Evolutionary conservation across 1,140 invertebrate genomes (phyloP).

Genomic region (Akabosia matsudoensis): DNA sequence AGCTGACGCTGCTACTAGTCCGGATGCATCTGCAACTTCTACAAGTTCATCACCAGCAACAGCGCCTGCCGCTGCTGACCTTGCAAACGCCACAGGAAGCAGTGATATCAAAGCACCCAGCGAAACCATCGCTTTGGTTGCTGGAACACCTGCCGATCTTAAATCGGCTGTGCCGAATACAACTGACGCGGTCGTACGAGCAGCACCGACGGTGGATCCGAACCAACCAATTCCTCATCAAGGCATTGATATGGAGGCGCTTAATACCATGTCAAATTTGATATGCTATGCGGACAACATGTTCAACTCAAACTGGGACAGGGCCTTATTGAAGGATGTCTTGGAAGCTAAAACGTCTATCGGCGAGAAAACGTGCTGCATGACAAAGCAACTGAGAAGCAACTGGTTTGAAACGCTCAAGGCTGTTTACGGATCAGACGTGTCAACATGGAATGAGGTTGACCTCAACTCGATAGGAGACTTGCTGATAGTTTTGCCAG

Average conservation of each 20-base stretch:
- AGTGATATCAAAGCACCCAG: no score
- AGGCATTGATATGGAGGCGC: neutral
- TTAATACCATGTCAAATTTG: conserved; percentile 36
- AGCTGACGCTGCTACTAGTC: neutral
- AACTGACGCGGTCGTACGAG: neutral
- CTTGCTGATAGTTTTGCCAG: conserved; percentile 33
- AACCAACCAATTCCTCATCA: neutral
- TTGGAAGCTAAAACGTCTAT: conserved; percentile 28
- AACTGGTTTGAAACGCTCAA: conserved; percentile 38
- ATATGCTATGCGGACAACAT: conserved; percentile 33
- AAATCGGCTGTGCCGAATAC: neutral
- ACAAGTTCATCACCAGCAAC: neutral
- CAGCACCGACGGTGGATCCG: neutral
- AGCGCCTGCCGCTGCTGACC: no score
- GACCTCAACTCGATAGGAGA: conserved; percentile 40
- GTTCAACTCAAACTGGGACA: conserved; percentile 4
- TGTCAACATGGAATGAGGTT: conserved; percentile 36
- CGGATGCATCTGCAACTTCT: neutral
- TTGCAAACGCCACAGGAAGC: no score
- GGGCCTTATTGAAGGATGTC: conserved; percentile 24
- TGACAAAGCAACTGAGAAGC: neutral
- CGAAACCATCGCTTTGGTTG: no score
- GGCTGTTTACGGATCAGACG: conserved; percentile 35
- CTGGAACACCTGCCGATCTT: neutral
- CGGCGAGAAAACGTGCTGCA: conserved; percentile 43